A percentile compares a stretch with the other conserved stretches of the same genome.
Evolutionary conservation across 2,113 vertebrate genomes (phyloP).

Genomic region (Colaptes auratus): DNA sequence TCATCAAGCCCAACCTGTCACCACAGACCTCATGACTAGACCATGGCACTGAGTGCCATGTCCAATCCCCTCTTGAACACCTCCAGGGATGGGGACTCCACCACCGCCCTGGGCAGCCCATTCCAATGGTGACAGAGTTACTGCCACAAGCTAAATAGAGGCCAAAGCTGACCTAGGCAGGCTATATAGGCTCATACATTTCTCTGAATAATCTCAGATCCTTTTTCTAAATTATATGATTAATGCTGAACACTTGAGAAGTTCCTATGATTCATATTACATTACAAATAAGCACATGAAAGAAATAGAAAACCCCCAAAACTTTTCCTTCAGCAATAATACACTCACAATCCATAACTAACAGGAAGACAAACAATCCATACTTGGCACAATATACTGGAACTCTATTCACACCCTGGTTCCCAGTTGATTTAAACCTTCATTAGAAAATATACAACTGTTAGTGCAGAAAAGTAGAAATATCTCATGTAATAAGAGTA

Average conservation of each 20-base stretch:
- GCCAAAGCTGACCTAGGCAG: not conserved
- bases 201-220: not conserved
- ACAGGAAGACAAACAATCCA: constrained; percentile 50
- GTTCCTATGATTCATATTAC: constrained; percentile 4
- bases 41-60: no score
- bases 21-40: no score
- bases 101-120: no score
- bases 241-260: constrained; percentile 25
- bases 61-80: no score
- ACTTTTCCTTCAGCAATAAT: constrained; percentile 34
- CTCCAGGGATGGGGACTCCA: no score
- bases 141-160: not conserved
- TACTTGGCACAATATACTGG: constrained; percentile 42
- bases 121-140: not conserved
- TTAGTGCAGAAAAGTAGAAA: constrained; percentile 64
- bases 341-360: constrained; percentile 49
- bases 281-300: constrained; percentile 17
- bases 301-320: not conserved
- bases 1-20: no score
- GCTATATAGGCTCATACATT: not conserved
- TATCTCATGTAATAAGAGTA: constrained; percentile 35
- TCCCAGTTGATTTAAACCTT: constrained; percentile 67
- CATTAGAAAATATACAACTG: constrained; percentile 62
- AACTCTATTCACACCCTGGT: constrained; percentile 46
- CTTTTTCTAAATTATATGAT: not conserved